Evolutionary conservation across 2,797 vertebrate genomes (phyloP), one percentile per base, ranked within the genome.

Genomic region (Clarias platycephalus): DNA sequence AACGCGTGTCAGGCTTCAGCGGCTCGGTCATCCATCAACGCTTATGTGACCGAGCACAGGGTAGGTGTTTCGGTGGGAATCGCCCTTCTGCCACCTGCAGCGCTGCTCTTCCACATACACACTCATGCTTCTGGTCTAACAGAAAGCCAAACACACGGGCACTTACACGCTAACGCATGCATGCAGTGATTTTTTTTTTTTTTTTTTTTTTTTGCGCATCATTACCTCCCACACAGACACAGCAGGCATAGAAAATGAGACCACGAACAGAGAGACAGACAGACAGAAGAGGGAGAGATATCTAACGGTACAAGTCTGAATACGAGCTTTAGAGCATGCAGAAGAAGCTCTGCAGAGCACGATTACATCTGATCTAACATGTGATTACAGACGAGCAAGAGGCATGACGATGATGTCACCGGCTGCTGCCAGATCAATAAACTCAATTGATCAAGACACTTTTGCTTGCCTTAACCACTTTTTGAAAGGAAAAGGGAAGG

Each of bases 371-470:
- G 84, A 85, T 85, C 78, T 80, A 84, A 84, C 84, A 86, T 80
- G 81, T 86, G 84, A 84, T 80, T 83, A 88, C 62, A 83, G 88
- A 83, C 84, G 53, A 9, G 87, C 57, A 28, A 44, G 57, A 86
- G 24, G 74, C 76, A 75, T 90, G 71, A 81, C 80, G 44, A 67
- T 80, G 78, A 80, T 67, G 78, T 80, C 78, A 80, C 63, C 63
- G 26, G 9, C 44, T 79, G 63, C 85, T 16, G 80, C 80, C 85
- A 84, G 83, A 94, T 93, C 93, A 83, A 92, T 93, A 63, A 91
- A 85, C 70, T 90, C 49, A 53, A 94, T 93, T 83, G 91, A 95
- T 93, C 91, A 81, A 16, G 10, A 64, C 71, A 63, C 66, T 68
- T 53, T 64, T 37, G 80, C 55, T 40, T 60, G 80, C 67, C 67